Percentiles rank a stretch among this genome's conserved stretches.
These are phyloP conservation scores for Hyles vespertilio DNA, from an alignment of 1,140 invertebrate species.

Conservation along the genomic window DNA sequence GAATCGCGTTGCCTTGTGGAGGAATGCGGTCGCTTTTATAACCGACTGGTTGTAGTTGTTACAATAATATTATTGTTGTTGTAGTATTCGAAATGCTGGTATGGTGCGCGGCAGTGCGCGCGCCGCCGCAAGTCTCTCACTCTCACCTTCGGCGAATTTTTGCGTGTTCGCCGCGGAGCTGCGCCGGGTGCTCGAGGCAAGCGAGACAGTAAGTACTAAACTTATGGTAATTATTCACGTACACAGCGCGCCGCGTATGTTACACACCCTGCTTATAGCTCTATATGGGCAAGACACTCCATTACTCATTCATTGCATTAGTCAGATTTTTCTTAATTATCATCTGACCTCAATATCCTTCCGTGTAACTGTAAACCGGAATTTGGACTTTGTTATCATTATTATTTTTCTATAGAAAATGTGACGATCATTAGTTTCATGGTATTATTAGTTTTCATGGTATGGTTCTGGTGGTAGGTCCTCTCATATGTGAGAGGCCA, in stretches of 20 bases:
- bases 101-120: slow-evolving; percentile 76
- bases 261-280: too few species aligned
- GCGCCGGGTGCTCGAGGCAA: slow-evolving; percentile 71
- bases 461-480: too few species aligned
- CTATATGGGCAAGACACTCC: too few species aligned
- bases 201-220: slow-evolving; percentile 55
- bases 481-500: too few species aligned
- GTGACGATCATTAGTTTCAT: neutral
- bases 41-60: neutral
- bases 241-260: too few species aligned
- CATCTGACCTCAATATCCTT: slow-evolving; percentile 18
- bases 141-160: slow-evolving; percentile 82
- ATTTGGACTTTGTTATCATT: neutral
- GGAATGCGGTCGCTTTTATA: slow-evolving; percentile 6
- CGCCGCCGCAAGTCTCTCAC: slow-evolving; percentile 71
- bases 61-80: slow-evolving; percentile 44
- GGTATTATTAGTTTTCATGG: too few species aligned
- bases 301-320: neutral
- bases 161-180: slow-evolving; percentile 80
- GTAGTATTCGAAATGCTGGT: slow-evolving; percentile 79
- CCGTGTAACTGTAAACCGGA: neutral
- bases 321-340: slow-evolving; percentile 11
- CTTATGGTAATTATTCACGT: too few species aligned
- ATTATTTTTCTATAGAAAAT: neutral
- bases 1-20: neutral